Base-by-base conservation (phyloP, 1,140 invertebrate genomes). In the Aphelenchoides fujianensis region DNA sequence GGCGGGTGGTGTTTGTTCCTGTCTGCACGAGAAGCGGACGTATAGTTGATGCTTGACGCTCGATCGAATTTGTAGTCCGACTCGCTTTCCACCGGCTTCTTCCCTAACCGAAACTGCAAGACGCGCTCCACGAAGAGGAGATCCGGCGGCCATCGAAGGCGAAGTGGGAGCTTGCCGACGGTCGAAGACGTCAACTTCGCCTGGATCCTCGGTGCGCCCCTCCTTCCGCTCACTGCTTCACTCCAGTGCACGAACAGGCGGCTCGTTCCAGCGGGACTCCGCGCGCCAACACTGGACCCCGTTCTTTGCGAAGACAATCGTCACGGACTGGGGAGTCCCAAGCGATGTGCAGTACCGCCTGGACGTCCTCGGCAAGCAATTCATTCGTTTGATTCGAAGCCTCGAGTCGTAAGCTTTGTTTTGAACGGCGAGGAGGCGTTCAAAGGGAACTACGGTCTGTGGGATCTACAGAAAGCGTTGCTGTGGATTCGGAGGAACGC, bases 401-500 rank as follows among this genome's bases (percentile, higher is more conserved):
- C 19, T 5, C 9, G 2, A 0, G 12, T 3, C 30, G 35, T 78
- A 69, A 71, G 74, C 32, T 84, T 84, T 67, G 67, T 84, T 57
- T 84, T 71, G 27, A 85, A 80, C 7, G 79, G 76, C n/a, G 82
- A 84, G 72, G 62, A 69, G 3, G 74, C 34, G 28, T 37, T 74
- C n/a, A 69, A 78, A 30, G 86, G 86, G 7, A 86, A 86, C 69
- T 78, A 76, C 41, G 85, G 81, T 2, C 55, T 86, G 1, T 83
- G 79, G 71, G 85, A 86, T 72, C 81, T 84, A 74, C 61, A 66
- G 37, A 30, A 72, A 30, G 81, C 84, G n/a, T 69, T 86, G 5
- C 54, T 74, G 54, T 86, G 84, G 85, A 71, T 86, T 36, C 78
- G 75, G 34, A 41, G 79, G 16, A 84, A 86, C 69, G 89, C 89